Conservation (phyloP, 1,140 invertebrate species). For the Drosophila sturtevanti region DNA sequence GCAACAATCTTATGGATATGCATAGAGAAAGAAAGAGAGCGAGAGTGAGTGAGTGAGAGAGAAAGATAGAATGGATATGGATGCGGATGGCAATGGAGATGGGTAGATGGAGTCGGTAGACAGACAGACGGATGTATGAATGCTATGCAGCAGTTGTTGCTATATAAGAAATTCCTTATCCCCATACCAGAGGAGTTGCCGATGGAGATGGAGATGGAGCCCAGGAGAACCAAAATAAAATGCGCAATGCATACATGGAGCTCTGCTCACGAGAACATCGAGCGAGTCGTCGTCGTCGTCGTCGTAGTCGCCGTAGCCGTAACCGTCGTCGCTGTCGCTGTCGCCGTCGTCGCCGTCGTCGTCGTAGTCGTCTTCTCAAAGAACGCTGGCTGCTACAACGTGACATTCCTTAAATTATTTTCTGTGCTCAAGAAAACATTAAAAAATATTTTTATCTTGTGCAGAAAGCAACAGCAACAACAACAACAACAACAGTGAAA, state of each 20-base stretch:
- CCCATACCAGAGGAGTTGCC: constrained; percentile 52
- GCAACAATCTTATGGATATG: constrained; percentile 64
- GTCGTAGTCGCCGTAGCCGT: neutral
- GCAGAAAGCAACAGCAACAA: constrained; percentile 31
- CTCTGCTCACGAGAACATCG: constrained; percentile 29
- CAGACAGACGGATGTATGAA: constrained; percentile 43
- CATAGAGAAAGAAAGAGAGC: constrained; percentile 38
- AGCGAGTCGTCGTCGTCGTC: constrained; percentile 4
- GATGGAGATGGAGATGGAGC: constrained; percentile 3
- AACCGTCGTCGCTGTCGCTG: neutral
- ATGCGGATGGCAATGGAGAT: neutral
- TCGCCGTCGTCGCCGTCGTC: neutral
- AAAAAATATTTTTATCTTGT: constrained; percentile 79
- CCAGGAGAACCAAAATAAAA: constrained; percentile 67
- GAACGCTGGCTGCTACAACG: constrained; percentile 51
- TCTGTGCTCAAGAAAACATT: constrained; percentile 78
- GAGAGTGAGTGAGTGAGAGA: neutral
- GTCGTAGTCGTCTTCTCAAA: constrained; percentile 14
- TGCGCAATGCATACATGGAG: constrained; percentile 71
- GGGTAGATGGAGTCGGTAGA: neutral
- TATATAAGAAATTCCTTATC: constrained; percentile 74
- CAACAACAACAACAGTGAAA: constrained; percentile 16
- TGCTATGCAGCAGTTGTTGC: constrained; percentile 71
- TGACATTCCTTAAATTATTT: constrained; percentile 80
- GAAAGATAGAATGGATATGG: neutral